Evolutionary conservation across 1,140 invertebrate species (phyloP).

Genomic region (Hirudo medicinalis): DNA sequence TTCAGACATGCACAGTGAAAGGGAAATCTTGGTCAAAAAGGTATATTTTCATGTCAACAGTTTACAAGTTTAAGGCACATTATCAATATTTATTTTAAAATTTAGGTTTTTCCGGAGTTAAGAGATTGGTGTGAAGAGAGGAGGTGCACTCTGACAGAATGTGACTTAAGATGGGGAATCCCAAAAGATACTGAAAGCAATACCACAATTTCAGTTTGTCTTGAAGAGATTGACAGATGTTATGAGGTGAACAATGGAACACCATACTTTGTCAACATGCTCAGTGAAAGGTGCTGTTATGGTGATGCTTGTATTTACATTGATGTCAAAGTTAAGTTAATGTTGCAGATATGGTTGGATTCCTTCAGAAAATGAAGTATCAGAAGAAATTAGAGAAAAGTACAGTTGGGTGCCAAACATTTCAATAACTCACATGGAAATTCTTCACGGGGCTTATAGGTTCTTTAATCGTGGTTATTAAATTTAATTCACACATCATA

Average conservation of each 20-base stretch:
- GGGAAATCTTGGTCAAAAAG: conserved; percentile 40
- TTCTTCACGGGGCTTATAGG: conserved; percentile 37
- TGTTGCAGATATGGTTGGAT: conserved; percentile 32
- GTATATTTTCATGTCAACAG: conserved; percentile 23
- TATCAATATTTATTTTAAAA: background rate
- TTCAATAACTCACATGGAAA: conserved; percentile 41
- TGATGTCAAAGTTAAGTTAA: background rate
- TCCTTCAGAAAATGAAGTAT: conserved; percentile 29
- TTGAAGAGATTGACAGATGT: conserved; percentile 38
- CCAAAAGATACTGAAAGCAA: conserved; percentile 33
- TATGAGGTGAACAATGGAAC: conserved; percentile 30
- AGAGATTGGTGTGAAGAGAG: conserved; percentile 37
- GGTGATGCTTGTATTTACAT: background rate
- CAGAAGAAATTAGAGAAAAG: conserved; percentile 28
- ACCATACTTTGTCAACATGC: conserved; percentile 36
- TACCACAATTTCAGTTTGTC: conserved; percentile 34
- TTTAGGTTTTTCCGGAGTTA: conserved; percentile 38
- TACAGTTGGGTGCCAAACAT: conserved; percentile 35
- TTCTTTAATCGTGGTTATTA: conserved; percentile 11
- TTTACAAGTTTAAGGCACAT: background rate
- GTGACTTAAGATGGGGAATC: conserved; percentile 40
- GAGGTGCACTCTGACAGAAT: conserved; percentile 34
- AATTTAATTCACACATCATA: no score
- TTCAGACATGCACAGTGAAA: conserved; percentile 39
- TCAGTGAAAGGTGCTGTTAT: conserved; percentile 30